phyloP scores from a whole-genome alignment of 2,888 invertebrate genomes.

The Eristalis tenax region DNA sequence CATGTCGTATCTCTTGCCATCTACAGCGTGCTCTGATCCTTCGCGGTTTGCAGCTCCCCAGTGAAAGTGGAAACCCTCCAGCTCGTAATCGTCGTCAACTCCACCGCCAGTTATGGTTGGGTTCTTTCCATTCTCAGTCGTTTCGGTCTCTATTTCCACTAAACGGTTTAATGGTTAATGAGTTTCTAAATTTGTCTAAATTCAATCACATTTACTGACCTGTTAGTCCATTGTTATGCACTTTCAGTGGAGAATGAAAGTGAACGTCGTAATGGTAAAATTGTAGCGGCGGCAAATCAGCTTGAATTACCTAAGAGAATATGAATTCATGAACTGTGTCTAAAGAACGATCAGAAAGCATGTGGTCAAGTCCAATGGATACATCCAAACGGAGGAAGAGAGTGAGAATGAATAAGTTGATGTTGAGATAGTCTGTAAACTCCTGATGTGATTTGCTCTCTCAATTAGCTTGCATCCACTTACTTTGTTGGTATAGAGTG shows the following conservation, averaged over 20 bases:
- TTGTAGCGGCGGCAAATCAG: neutral
- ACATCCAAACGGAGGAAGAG: too few relatives aligned
- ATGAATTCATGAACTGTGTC: too few relatives aligned
- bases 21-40: conserved; percentile 83
- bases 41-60: conserved; percentile 87
- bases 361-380: too few relatives aligned
- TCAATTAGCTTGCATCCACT: conserved; percentile 35
- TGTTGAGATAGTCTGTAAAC: too few relatives aligned
- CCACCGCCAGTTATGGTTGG: conserved; percentile 25
- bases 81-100: conserved; percentile 73
- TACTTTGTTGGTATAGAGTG: conserved; percentile 75
- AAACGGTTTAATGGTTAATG: neutral
- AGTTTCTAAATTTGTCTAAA: neutral
- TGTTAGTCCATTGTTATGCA: conserved; percentile 7
- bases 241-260: neutral
- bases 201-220: neutral
- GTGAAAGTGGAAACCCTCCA: conserved; percentile 83
- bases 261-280: conserved; percentile 5
- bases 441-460: too few relatives aligned
- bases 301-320: neutral
- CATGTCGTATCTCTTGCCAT: conserved; percentile 82
- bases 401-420: too few relatives aligned
- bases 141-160: neutral
- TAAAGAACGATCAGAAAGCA: too few relatives aligned
- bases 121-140: neutral